Conservation (phyloP, 2,113 vertebrate genomes). For the Scolopax mira region DNA sequence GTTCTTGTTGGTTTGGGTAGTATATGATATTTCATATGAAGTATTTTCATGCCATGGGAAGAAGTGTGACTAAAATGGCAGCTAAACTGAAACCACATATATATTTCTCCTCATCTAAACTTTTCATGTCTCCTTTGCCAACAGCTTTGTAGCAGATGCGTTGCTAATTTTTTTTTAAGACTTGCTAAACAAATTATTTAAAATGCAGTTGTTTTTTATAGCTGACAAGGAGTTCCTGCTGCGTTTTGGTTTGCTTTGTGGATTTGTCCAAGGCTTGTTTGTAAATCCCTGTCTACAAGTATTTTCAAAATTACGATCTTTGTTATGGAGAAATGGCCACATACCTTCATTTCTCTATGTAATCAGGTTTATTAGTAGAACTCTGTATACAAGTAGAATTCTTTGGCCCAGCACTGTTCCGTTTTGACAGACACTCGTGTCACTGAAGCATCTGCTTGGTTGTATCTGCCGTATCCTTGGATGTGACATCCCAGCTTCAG, state of each 20-base stretch:
- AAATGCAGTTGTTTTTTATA: neutral
- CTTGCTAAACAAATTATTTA: neutral
- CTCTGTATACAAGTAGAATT: neutral
- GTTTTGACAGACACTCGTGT: neutral
- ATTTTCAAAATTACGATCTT: neutral
- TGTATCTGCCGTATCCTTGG: neutral
- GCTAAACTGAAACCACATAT: neutral
- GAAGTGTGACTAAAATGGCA: neutral
- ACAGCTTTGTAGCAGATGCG: neutral
- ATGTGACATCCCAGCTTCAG: neutral
- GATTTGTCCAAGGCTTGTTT: neutral
- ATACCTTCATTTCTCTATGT: neutral
- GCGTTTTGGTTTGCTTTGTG: neutral
- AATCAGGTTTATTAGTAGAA: neutral
- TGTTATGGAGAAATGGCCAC: neutral
- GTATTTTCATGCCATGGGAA: neutral
- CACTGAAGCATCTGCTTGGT: neutral
- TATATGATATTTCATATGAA: neutral
- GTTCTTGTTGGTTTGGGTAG: neutral
- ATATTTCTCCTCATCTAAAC: neutral
- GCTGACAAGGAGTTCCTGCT: neutral
- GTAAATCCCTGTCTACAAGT: neutral
- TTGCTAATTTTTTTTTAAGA: neutral
- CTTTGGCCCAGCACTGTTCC: neutral
- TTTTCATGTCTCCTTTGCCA: neutral